Percentiles rank a stretch among this genome's conserved stretches.
Evolutionary conservation across 2,113 vertebrate species (phyloP).

Genomic region (Nycticryphes semicollaris): DNA sequence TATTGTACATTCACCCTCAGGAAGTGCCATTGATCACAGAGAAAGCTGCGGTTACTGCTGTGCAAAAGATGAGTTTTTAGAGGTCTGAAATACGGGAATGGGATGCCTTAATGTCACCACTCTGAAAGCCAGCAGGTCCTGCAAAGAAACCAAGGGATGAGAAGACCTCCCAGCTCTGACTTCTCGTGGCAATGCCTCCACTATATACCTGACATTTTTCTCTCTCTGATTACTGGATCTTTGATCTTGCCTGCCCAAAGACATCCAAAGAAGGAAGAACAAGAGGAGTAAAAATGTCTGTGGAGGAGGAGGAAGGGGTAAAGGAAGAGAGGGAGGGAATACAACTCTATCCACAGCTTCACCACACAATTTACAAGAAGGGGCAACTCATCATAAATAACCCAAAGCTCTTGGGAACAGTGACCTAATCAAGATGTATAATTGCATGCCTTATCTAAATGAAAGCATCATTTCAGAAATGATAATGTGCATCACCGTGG

Average conservation of each 20-base stretch:
- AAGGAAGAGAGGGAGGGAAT: neutral
- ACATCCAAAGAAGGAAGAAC: neutral
- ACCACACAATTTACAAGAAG: slow-evolving; percentile 47
- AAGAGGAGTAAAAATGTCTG: neutral
- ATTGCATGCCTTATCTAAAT: slow-evolving; percentile 82
- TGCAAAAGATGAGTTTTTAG: neutral
- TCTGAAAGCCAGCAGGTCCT: neutral
- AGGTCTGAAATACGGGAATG: neutral
- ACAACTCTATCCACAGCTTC: neutral
- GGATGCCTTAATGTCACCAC: neutral
- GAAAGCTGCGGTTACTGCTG: neutral
- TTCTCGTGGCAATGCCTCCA: neutral
- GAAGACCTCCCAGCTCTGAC: neutral
- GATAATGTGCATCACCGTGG: slow-evolving; percentile 73
- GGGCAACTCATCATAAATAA: slow-evolving; percentile 66
- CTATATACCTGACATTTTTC: neutral
- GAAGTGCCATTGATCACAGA: neutral
- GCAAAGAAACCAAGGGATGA: neutral
- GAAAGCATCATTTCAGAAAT: slow-evolving; percentile 79
- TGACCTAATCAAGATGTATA: slow-evolving; percentile 85
- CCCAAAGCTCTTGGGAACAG: slow-evolving; percentile 68
- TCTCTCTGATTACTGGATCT: neutral
- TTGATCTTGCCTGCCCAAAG: neutral
- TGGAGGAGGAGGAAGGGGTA: neutral
- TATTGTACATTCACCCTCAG: neutral